These are phyloP conservation scores for Eutrigla gurnardus DNA, from an alignment of 2,797 vertebrate species.

Conservation along the genomic window DNA sequence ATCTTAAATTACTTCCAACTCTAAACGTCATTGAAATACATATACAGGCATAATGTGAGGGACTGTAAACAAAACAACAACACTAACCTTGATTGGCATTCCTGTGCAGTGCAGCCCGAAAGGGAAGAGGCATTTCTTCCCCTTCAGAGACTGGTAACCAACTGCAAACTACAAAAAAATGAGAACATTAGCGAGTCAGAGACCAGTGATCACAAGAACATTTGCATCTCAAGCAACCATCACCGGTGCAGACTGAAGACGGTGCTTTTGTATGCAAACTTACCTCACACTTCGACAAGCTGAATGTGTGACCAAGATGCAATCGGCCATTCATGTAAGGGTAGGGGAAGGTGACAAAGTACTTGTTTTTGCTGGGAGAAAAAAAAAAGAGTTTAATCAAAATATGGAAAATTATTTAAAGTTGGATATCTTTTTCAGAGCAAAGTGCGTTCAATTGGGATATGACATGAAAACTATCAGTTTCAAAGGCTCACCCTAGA, in stretches of 20 bases:
- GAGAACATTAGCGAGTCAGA: constrained; percentile 34
- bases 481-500: neutral
- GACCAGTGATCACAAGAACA: neutral
- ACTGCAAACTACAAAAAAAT: constrained; percentile 86
- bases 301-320: constrained; percentile 97
- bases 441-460: fast-evolving
- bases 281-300: constrained; percentile 98
- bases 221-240: neutral
- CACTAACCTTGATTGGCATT: constrained; percentile 98
- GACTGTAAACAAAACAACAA: neutral
- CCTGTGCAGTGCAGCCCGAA: constrained; percentile 98
- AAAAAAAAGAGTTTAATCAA: neutral
- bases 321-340: constrained; percentile 99
- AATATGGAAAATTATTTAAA: constrained; percentile 3
- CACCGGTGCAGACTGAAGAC: neutral
- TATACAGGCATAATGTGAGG: neutral
- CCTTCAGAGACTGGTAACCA: constrained; percentile 95
- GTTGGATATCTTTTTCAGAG: fast-evolving
- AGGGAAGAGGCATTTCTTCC: constrained; percentile 93
- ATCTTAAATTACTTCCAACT: neutral
- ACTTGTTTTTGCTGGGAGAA: constrained; percentile 89
- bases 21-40: neutral
- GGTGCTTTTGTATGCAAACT: constrained; percentile 32
- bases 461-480: neutral
- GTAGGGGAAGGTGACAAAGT: constrained; percentile 95